phyloP scores from a whole-genome alignment of 2,113 vertebrate species.

The Puntigrus tetrazona region DNA sequence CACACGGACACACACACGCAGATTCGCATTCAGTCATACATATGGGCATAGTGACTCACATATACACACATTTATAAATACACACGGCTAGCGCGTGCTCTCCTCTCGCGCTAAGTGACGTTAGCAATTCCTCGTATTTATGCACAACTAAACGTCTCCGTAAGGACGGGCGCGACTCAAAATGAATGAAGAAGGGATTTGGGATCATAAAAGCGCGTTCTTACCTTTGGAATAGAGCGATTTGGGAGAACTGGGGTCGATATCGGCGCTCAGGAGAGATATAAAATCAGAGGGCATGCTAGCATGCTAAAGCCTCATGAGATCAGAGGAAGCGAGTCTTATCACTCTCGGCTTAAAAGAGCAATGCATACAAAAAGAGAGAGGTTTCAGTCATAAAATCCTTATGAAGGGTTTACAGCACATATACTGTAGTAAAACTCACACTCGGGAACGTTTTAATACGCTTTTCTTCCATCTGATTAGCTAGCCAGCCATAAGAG shows the following conservation, averaged over 20 bases:
- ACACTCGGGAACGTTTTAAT: neutral
- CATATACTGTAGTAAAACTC: neutral
- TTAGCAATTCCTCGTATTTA: conserved; percentile 1
- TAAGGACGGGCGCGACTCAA: neutral
- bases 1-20: neutral
- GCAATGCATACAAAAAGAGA: neutral
- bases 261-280: conserved; percentile 91
- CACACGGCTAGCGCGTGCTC: conserved; percentile 21
- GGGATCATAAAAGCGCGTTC: conserved; percentile 45
- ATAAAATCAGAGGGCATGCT: conserved; percentile 96
- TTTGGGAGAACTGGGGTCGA: conserved; percentile 93
- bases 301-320: conserved; percentile 79
- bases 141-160: neutral
- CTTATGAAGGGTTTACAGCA: neutral
- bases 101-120: conserved; percentile 14
- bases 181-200: neutral
- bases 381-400: neutral
- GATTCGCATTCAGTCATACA: neutral
- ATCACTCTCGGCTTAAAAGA: conserved; percentile 57
- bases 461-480: conserved; percentile 43
- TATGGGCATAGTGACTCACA: neutral
- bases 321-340: conserved; percentile 73
- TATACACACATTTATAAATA: conserved; percentile 1
- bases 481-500: conserved; percentile 48
- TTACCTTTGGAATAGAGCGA: conserved; percentile 94